Evolutionary conservation across 2,113 vertebrate genomes (phyloP).

Genomic region (Oreochromis niloticus): DNA sequence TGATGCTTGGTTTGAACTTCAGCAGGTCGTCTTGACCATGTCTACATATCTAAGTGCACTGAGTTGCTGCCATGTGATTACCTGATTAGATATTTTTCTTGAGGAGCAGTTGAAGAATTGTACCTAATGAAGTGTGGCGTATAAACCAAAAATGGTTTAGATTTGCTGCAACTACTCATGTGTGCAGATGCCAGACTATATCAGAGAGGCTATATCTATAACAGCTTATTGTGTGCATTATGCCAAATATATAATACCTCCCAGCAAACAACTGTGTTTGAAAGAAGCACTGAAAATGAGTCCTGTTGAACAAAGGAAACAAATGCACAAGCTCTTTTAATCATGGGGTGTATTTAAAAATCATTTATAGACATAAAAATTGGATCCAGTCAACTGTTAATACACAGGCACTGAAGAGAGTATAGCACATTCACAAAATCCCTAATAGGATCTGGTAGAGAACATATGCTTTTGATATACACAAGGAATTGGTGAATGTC

Average conservation of each 20-base stretch:
- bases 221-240: conserved; percentile 15
- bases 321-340: background rate
- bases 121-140: background rate
- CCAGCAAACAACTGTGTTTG: background rate
- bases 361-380: background rate
- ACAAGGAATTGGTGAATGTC: background rate
- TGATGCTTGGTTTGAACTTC: background rate
- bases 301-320: background rate
- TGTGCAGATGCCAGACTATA: conserved; percentile 5
- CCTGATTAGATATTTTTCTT: background rate
- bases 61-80: background rate
- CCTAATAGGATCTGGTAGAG: background rate
- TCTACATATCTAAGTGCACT: background rate
- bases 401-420: background rate
- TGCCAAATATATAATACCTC: background rate
- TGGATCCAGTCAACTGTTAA: background rate
- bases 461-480: background rate
- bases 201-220: background rate
- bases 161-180: background rate
- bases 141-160: background rate
- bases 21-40: background rate
- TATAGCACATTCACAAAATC: background rate
- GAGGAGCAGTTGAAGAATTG: background rate
- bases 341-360: background rate
- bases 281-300: background rate